Conservation (phyloP, 2,888 invertebrate genomes). For the Phortica magna region DNA sequence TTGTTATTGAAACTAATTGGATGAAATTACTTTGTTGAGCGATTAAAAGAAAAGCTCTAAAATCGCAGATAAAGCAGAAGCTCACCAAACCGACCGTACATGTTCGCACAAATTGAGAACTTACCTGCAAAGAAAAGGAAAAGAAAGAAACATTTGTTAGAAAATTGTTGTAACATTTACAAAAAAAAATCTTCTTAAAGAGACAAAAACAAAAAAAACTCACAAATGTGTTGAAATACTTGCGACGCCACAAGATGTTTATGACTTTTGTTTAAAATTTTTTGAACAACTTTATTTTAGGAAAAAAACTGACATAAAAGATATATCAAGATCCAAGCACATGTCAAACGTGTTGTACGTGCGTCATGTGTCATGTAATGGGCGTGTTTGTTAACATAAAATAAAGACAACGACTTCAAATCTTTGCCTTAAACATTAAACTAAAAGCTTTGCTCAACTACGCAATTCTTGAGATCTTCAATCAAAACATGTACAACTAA, state of each 20-base stretch:
- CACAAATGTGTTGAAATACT: neutral
- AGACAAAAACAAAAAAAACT: neutral
- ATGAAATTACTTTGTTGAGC: slow-evolving; percentile 47
- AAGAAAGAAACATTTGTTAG: neutral
- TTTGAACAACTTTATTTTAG: too few relatives aligned
- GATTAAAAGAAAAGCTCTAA: slow-evolving; percentile 15
- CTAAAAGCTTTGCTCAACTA: too few relatives aligned
- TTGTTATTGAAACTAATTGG: slow-evolving; percentile 65
- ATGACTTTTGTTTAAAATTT: too few relatives aligned
- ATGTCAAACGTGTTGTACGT: too few relatives aligned
- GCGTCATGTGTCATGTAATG: too few relatives aligned
- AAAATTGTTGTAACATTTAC: neutral
- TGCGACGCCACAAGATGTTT: neutral
- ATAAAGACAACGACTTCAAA: neutral
- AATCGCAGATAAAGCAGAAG: slow-evolving; percentile 17
- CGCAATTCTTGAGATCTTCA: too few relatives aligned
- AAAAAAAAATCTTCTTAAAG: neutral
- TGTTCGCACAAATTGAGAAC: slow-evolving; percentile 9
- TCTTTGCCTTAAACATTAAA: neutral
- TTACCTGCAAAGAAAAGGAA: slow-evolving; percentile 39
- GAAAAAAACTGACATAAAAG: neutral
- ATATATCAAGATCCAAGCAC: neutral
- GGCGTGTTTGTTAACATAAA: neutral
- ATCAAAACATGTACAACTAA: too few relatives aligned
- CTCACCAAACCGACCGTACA: slow-evolving; percentile 15